Conservation (phyloP, 23 tunicate species). For the Halocynthia roretzi region DNA sequence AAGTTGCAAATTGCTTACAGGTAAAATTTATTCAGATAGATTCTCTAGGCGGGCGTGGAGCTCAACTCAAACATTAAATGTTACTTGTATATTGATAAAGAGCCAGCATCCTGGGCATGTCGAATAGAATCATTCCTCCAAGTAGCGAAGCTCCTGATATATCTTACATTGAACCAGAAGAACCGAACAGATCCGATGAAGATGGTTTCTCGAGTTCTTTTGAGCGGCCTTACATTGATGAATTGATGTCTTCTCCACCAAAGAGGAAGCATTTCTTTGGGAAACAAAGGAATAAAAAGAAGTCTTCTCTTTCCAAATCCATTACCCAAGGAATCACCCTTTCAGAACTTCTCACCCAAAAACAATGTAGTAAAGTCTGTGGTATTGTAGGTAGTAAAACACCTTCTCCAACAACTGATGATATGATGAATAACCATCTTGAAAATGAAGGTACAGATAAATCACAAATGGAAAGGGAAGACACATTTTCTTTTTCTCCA, state of each 20-base stretch:
- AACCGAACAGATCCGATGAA: constrained; percentile 13
- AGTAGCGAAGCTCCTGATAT: constrained; percentile 33
- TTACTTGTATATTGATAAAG: constrained; percentile 7
- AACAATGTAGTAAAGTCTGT: background rate
- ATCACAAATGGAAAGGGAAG: background rate
- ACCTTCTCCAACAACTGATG: background rate
- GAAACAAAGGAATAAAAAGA: background rate
- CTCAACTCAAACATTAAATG: background rate
- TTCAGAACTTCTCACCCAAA: background rate
- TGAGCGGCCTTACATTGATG: background rate
- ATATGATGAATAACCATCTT: background rate
- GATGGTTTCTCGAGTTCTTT: background rate
- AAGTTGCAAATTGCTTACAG: constrained; percentile 56
- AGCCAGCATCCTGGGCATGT: constrained; percentile 14
- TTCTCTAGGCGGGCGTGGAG: background rate
- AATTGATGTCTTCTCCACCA: constrained; percentile 2
- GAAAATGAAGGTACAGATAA: background rate
- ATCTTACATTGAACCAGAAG: constrained; percentile 3
- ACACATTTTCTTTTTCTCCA: too few relatives aligned
- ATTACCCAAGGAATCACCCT: background rate
- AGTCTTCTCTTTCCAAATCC: background rate
- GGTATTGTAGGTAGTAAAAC: background rate
- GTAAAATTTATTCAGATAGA: constrained; percentile 2
- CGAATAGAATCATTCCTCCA: constrained; percentile 41
- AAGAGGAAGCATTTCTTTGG: background rate